These are phyloP conservation scores for Porphyrio hochstetteri DNA, from an alignment of 2,113 vertebrate genomes.

Conservation along the genomic window DNA sequence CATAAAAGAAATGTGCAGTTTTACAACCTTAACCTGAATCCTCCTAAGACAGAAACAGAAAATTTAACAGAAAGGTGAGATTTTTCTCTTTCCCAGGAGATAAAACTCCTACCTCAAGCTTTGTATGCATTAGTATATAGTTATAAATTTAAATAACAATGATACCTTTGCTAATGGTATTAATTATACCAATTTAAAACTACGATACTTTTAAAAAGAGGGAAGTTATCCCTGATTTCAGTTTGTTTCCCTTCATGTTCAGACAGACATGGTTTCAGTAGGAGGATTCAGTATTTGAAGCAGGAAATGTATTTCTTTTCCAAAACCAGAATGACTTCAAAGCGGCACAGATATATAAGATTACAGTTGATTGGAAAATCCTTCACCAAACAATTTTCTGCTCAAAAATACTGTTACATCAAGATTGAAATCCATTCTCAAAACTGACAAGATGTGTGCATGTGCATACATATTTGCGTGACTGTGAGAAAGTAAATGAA, in stretches of 20 bases:
- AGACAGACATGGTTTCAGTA: not conserved
- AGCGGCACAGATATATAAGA: not conserved
- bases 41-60: not conserved
- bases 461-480: not conserved
- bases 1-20: not conserved
- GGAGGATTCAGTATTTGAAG: not conserved
- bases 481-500: not conserved
- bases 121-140: not conserved
- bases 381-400: conserved; percentile 11
- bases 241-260: not conserved
- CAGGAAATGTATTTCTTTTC: not conserved
- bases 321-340: not conserved
- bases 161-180: not conserved
- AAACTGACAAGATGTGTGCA: conserved; percentile 1
- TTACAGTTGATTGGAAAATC: conserved; percentile 11
- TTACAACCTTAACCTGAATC: not conserved
- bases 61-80: not conserved
- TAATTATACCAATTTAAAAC: not conserved
- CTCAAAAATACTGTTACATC: not conserved
- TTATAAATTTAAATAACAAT: not conserved
- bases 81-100: not conserved
- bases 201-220: not conserved
- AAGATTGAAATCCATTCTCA: not conserved
- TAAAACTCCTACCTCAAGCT: not conserved
- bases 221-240: not conserved